Percentiles rank a stretch among this genome's conserved stretches.
Conservation (phyloP, 2,797 vertebrate species). For the Peromyscus eremicus region DNA sequence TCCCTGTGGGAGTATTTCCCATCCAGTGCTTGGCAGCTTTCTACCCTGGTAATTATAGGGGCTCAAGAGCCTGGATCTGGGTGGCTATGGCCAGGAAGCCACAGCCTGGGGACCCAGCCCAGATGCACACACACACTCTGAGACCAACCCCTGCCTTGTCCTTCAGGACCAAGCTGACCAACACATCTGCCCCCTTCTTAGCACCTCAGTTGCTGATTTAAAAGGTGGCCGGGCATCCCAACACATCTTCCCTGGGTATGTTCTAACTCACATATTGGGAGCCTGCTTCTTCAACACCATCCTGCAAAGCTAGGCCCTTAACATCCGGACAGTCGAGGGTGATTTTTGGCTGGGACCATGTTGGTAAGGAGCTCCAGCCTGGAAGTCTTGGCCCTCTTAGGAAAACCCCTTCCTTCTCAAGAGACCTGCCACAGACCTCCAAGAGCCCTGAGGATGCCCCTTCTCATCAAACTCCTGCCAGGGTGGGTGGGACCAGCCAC, state of each 20-base stretch:
- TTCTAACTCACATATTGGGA: neutral
- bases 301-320: neutral
- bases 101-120: neutral
- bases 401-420: neutral
- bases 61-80: constrained; percentile 63
- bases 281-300: neutral
- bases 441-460: neutral
- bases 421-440: constrained; percentile 1
- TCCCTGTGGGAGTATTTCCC: constrained; percentile 21
- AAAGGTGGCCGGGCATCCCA: neutral
- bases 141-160: neutral
- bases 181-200: neutral
- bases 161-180: neutral
- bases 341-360: neutral
- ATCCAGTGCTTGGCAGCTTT: neutral
- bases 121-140: neutral
- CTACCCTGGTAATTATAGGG: constrained; percentile 72
- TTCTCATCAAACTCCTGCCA: constrained; percentile 51
- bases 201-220: neutral
- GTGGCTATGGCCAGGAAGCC: constrained; percentile 58
- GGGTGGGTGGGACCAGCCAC: constrained; percentile 68
- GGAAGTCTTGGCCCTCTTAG: neutral
- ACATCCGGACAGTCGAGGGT: neutral
- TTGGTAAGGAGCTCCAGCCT: neutral
- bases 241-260: neutral